Conservation (phyloP, 2,888 invertebrate species). For the Acanthopleura granulata region DNA sequence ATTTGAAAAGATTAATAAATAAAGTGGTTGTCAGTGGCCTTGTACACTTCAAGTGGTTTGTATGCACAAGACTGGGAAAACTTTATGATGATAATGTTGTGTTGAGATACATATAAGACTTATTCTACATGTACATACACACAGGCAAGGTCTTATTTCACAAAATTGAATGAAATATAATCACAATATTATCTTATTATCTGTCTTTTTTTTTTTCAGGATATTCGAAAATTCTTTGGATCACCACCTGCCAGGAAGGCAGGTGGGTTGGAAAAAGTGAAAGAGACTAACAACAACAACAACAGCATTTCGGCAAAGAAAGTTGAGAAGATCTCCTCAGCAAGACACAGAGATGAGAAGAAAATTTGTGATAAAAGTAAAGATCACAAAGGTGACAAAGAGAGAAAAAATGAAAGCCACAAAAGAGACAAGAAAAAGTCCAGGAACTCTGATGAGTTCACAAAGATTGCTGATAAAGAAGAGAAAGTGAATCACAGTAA, state of each 20-base stretch:
- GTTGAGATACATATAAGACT: no score
- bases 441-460: not conserved
- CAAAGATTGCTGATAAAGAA: not conserved
- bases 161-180: no score
- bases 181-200: not conserved
- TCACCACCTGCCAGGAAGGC: slow-evolving; percentile 13
- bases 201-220: slow-evolving; percentile 12
- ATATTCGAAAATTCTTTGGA: slow-evolving; percentile 21
- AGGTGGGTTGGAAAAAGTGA: not conserved
- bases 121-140: no score
- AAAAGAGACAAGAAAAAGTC: not conserved
- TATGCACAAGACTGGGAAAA: no score
- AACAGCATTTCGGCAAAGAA: not conserved
- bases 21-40: no score
- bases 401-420: not conserved
- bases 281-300: slow-evolving; percentile 5
- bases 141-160: no score
- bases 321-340: not conserved
- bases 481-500: not conserved
- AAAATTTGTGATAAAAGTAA: not conserved
- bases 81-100: no score
- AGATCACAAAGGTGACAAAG: not conserved
- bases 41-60: no score
- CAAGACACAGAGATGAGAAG: not conserved
- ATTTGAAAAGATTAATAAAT: no score